Percentiles rank a stretch among this genome's conserved stretches.
Conservation (phyloP, 2,113 vertebrate species). For the Larimichthys crocea region DNA sequence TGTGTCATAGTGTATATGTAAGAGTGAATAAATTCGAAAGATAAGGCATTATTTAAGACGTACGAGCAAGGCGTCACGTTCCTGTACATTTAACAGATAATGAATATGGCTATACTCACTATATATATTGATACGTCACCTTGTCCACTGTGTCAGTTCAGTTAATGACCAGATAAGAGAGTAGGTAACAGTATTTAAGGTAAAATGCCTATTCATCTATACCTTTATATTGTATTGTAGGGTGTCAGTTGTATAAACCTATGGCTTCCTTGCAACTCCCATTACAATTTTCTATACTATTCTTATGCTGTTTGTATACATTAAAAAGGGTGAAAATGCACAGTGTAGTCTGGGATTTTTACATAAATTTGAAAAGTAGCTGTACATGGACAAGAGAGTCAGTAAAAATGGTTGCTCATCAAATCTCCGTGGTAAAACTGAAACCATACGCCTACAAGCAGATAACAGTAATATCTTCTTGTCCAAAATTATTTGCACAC, state of each 20-base stretch:
- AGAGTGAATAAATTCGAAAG: not conserved
- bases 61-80: not conserved
- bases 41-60: not conserved
- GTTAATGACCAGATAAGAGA: slow-evolving; percentile 16
- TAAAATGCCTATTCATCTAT: not conserved
- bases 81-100: not conserved
- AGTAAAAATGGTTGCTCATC: not conserved
- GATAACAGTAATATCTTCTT: not conserved
- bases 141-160: not conserved
- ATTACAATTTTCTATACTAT: not conserved
- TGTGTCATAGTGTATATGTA: not conserved
- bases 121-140: not conserved
- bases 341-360: no score
- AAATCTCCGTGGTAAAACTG: not conserved
- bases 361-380: no score
- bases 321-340: not conserved
- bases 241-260: not conserved
- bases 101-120: not conserved
- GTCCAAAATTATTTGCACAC: not conserved
- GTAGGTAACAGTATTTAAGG: not conserved
- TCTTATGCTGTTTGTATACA: not conserved
- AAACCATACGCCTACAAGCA: not conserved
- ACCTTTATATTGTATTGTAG: not conserved
- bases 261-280: not conserved
- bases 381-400: not conserved